Evolutionary conservation across 2,797 vertebrate species (phyloP), one percentile per base, ranked within the genome.

Genomic region (Anolis apletophallus): DNA sequence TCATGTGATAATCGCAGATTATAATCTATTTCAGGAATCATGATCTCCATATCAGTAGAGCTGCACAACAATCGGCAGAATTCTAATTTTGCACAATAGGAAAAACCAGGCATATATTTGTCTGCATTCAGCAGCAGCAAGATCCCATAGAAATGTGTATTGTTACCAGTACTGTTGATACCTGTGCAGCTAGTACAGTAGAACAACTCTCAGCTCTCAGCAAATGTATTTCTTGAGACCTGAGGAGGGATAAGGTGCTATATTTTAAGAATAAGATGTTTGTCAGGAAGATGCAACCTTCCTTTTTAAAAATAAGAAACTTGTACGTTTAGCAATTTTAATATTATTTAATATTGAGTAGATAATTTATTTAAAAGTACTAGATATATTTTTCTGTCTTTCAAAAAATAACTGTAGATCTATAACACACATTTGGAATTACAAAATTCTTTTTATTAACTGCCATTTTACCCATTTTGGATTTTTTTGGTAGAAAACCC

Each of bases 391-490:
- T 55, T 29, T 83, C 46, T 84, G 1, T 75, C 11, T 68, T 67
- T 81, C 73, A 80, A 76, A 87, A 84, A 91, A 87, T 85, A 82
- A 68, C 67, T 89, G 88, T 90, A 88, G 54, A 26, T 21, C 59
- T 86, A 26, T 67, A 86, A 26, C 55, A 76, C 82, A 32, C 85
- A 87, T 21, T 91, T 64, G 86, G 23, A 67, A 80, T 89, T 84
- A 26, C 82, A 78, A 21, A 79, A 57, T 88, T 86, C 61, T 77
- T 89, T 40, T 13, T 72, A 0, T 57, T 74, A 67, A 32, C 86
- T 52, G 80, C 26, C 64, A 23, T 81, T 83, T 26, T 52, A 17
- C 12, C 52, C 79, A 89, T 69, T 81, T 34, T 81, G 46, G 29
- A 12, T 87, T 91, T 82, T 55, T 50, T 77, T 57, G 14, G 40